Percentiles rank a stretch among this genome's conserved stretches.
Evolutionary conservation across 2,888 invertebrate genomes (phyloP).

Genomic region (Drosophila cracens): DNA sequence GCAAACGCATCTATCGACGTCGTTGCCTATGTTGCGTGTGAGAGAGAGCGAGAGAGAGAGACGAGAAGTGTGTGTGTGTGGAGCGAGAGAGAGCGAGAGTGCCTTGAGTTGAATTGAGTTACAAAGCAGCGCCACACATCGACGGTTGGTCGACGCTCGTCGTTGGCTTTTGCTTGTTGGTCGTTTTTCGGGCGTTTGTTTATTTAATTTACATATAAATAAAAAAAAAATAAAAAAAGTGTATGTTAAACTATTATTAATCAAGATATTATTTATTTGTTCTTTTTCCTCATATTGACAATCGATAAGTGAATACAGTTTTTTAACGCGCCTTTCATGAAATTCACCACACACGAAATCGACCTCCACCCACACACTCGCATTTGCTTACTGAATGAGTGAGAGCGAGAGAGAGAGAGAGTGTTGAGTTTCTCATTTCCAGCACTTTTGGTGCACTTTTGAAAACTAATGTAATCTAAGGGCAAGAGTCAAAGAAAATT

Average conservation of each 20-base stretch:
- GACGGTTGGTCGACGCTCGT: slow-evolving; percentile 60
- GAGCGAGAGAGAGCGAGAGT: slow-evolving; percentile 40
- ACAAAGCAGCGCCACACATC: slow-evolving; percentile 70
- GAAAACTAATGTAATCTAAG: slow-evolving; percentile 43
- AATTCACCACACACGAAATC: slow-evolving; percentile 62
- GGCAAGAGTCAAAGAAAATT: slow-evolving; percentile 40
- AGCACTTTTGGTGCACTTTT: slow-evolving; percentile 53
- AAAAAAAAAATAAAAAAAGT: slow-evolving; percentile 2
- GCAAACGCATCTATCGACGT: slow-evolving; percentile 16
- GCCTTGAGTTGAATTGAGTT: slow-evolving; percentile 53
- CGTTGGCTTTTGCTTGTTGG: slow-evolving; percentile 35
- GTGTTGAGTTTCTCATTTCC: slow-evolving; percentile 40
- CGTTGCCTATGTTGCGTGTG: slow-evolving; percentile 41
- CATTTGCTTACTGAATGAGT: slow-evolving; percentile 18
- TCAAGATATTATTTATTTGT: slow-evolving; percentile 18
- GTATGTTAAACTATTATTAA: slow-evolving; percentile 12
- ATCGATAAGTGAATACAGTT: slow-evolving; percentile 60
- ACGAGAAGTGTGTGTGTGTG: slow-evolving; percentile 20
- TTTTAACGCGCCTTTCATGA: slow-evolving; percentile 33
- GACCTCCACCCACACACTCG: slow-evolving; percentile 11
- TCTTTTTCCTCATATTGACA: slow-evolving; percentile 37
- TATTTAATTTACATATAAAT: slow-evolving; percentile 7
- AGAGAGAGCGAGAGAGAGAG: slow-evolving; percentile 18
- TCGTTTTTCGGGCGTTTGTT: slow-evolving; percentile 20
- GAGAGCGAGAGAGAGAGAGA: slow-evolving; percentile 1